A percentile compares a stretch with the other conserved stretches of the same genome.
Conservation (phyloP, 2,797 vertebrate genomes). For the Pseudotriccus pelzelni region DNA sequence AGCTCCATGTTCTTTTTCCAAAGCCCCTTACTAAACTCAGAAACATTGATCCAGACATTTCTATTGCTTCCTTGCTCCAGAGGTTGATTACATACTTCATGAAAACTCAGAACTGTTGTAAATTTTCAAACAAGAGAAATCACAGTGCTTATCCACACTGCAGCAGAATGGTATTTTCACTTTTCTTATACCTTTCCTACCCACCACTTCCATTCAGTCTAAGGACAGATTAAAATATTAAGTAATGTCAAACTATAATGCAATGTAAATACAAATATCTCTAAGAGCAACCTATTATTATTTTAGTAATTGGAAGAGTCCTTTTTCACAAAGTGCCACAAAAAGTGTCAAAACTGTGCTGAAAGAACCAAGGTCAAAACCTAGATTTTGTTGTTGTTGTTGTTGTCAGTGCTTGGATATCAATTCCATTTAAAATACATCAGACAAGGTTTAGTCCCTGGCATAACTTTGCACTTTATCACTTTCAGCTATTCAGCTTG, state of each 20-base stretch:
- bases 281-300: neutral
- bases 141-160: neutral
- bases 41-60: slow-evolving; percentile 63
- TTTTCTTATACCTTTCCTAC: neutral
- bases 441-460: neutral
- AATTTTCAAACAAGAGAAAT: slow-evolving; percentile 28
- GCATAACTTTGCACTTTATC: neutral
- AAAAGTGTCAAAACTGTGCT: neutral
- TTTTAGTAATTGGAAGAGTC: neutral
- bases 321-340: neutral
- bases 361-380: neutral
- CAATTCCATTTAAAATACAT: neutral
- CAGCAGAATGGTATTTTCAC: neutral
- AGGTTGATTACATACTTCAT: slow-evolving; percentile 54
- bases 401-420: neutral
- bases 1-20: slow-evolving; percentile 34
- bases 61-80: slow-evolving; percentile 53
- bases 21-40: slow-evolving; percentile 52
- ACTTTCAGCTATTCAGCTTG: neutral
- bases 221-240: neutral
- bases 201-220: neutral
- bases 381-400: neutral
- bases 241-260: neutral
- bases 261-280: neutral
- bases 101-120: slow-evolving; percentile 45